phyloP scores from a whole-genome alignment of 2,888 invertebrate species.

The Macropis europaea region DNA sequence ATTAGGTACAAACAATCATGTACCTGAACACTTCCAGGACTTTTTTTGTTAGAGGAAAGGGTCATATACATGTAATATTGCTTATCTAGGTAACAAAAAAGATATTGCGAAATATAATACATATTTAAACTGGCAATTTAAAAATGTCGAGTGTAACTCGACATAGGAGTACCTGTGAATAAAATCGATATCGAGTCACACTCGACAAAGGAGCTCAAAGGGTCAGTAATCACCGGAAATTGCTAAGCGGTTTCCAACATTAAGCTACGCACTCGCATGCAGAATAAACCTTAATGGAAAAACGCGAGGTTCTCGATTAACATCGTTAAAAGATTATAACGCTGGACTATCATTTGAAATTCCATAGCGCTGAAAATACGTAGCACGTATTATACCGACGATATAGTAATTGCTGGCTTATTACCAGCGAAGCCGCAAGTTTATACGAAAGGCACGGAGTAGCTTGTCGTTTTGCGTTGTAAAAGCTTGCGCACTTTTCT shows the following conservation, averaged over 20 bases:
- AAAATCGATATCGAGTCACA: no score
- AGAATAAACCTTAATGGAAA: not conserved
- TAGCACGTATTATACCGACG: slow-evolving; percentile 1
- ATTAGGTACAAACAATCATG: no score
- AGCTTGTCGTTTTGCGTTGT: not conserved
- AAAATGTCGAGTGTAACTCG: no score
- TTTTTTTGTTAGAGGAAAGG: no score
- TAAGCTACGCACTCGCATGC: not conserved
- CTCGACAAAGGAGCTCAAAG: no score
- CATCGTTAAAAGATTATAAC: not conserved
- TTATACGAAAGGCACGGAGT: slow-evolving; percentile 18
- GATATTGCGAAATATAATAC: no score
- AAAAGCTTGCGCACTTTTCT: slow-evolving; percentile 8
- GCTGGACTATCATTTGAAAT: slow-evolving; percentile 6
- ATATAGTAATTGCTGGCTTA: slow-evolving; percentile 24
- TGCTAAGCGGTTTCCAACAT: not conserved
- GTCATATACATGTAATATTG: no score
- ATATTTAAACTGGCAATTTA: no score
- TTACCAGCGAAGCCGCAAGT: slow-evolving; percentile 12
- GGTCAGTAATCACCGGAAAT: no score
- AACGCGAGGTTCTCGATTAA: slow-evolving; percentile 1
- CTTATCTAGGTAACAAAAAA: no score
- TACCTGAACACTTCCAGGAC: no score
- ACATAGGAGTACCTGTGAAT: no score
- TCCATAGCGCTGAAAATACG: not conserved